Conservation (phyloP, 2,888 invertebrate species). For the Meghimatium bilineatum region DNA sequence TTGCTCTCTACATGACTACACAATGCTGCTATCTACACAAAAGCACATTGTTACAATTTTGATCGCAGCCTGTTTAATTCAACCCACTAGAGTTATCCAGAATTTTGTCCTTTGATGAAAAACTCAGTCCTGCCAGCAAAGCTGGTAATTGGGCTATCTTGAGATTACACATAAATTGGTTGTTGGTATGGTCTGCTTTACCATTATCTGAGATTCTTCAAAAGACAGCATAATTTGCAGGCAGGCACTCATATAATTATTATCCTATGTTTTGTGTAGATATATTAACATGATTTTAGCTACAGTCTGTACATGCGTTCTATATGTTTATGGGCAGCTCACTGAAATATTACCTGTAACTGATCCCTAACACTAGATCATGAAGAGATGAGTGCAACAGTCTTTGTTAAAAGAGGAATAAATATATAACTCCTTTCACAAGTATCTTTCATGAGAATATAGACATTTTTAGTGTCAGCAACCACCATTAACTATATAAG, state of each 20-base stretch:
- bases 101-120: not conserved
- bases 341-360: not conserved
- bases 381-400: not conserved
- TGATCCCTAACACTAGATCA: not conserved
- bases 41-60: too few relatives aligned
- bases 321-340: not conserved
- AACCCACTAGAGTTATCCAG: not conserved
- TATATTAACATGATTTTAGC: not conserved
- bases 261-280: not conserved
- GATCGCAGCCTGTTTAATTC: not conserved
- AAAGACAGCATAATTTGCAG: not conserved
- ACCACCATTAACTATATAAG: too few relatives aligned
- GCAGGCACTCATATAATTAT: too few relatives aligned
- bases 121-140: not conserved
- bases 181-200: not conserved
- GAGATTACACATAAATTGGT: not conserved
- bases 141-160: not conserved
- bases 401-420: not conserved
- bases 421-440: not conserved
- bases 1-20: not conserved
- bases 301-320: not conserved
- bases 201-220: not conserved
- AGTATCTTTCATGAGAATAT: too few relatives aligned
- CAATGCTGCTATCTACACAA: too few relatives aligned
- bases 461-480: too few relatives aligned